Conservation (phyloP, 2,888 invertebrate species). For the Catocala fraxini region DNA sequence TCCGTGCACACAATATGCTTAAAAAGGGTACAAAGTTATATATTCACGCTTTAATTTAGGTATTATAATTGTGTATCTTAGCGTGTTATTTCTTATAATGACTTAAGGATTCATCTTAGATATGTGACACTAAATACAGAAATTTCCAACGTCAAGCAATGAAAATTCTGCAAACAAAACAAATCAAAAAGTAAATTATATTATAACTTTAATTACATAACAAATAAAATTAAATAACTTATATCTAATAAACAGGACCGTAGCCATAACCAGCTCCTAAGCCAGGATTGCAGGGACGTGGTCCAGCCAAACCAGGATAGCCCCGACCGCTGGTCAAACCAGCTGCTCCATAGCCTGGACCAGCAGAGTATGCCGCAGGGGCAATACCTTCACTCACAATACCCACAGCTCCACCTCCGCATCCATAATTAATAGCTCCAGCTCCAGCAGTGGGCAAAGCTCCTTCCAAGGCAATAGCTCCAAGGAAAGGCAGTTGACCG, state of each 20-base stretch:
- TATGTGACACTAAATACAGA: too few relatives aligned
- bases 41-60: too few relatives aligned
- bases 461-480: conserved; percentile 52
- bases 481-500: conserved; percentile 54
- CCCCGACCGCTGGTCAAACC: conserved; percentile 5
- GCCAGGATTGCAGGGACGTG: conserved; percentile 17
- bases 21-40: too few relatives aligned
- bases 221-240: conserved; percentile 1
- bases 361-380: conserved; percentile 16
- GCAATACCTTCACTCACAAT: conserved; percentile 52
- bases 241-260: conserved; percentile 26
- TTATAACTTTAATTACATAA: too few relatives aligned
- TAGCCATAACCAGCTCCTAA: conserved; percentile 12
- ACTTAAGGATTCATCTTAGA: too few relatives aligned
- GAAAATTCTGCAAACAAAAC: too few relatives aligned
- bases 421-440: conserved; percentile 61
- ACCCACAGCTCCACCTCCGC: conserved; percentile 60
- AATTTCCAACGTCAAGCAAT: too few relatives aligned
- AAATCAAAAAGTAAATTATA: too few relatives aligned
- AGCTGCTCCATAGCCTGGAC: conserved; percentile 16
- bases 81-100: too few relatives aligned
- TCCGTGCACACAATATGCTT: too few relatives aligned
- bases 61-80: too few relatives aligned
- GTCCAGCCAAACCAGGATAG: conserved; percentile 19
- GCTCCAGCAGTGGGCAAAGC: conserved; percentile 56